phyloP scores from a whole-genome alignment of 2,888 invertebrate genomes.

The Thecocarcelia acutangulata region DNA sequence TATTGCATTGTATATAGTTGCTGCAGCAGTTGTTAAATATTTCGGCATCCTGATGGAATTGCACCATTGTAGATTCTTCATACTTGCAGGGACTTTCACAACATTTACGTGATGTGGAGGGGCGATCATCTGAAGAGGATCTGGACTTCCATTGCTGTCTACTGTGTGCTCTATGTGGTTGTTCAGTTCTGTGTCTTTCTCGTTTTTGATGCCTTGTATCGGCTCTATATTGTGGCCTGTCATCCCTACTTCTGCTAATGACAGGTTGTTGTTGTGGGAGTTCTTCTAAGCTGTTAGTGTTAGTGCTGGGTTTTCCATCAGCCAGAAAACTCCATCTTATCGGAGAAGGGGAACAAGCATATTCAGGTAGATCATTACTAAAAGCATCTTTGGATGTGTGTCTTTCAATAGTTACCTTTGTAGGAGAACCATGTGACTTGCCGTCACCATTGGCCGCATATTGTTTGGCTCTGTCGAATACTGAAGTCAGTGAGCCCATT shows the following conservation, averaged over 20 bases:
- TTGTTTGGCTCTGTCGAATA: slow-evolving; percentile 79
- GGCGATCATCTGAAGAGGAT: slow-evolving; percentile 73
- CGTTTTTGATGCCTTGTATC: slow-evolving; percentile 45
- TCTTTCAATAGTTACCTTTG: slow-evolving; percentile 78
- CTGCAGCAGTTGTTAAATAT: slow-evolving; percentile 81
- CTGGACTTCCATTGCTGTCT: slow-evolving; percentile 70
- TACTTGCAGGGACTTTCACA: slow-evolving; percentile 78
- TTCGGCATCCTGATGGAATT: slow-evolving; percentile 81
- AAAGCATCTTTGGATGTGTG: slow-evolving; percentile 79
- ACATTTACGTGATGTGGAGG: slow-evolving; percentile 75
- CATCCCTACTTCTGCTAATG: slow-evolving; percentile 17
- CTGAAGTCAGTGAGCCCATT: slow-evolving; percentile 79
- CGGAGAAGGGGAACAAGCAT: slow-evolving; percentile 81
- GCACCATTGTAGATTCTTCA: slow-evolving; percentile 80
- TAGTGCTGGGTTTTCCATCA: slow-evolving; percentile 77
- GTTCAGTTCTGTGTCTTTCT: slow-evolving; percentile 59
- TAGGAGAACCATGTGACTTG: slow-evolving; percentile 74
- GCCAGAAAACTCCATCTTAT: slow-evolving; percentile 81
- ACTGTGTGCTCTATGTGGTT: slow-evolving; percentile 47
- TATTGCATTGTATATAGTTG: slow-evolving; percentile 81
- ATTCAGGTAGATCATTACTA: slow-evolving; percentile 80
- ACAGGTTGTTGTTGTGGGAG: slow-evolving; percentile 43
- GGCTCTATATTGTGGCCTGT: slow-evolving; percentile 24
- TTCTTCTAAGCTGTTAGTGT: slow-evolving; percentile 47
- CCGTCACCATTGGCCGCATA: slow-evolving; percentile 70